phyloP scores from a whole-genome alignment of 2,888 invertebrate species.

The Apamea epomidion region DNA sequence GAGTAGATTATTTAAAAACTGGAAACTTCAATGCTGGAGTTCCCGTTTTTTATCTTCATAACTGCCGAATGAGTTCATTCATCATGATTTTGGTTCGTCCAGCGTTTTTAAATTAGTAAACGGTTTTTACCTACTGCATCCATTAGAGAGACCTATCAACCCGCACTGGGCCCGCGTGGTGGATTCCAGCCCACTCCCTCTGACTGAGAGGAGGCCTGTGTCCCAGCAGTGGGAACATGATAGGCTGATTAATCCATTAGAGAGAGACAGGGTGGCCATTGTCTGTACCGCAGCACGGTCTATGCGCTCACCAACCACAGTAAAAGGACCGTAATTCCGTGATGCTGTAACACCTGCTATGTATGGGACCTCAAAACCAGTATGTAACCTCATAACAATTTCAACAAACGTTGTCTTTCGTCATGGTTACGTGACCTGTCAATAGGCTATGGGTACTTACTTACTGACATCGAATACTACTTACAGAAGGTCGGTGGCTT shows the following conservation, averaged over 20 bases:
- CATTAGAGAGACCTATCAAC: no score
- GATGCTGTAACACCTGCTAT: conserved; percentile 23
- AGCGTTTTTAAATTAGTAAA: neutral
- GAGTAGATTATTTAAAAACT: conserved; percentile 3
- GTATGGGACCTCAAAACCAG: conserved; percentile 20
- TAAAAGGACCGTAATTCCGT: neutral
- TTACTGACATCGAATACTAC: neutral
- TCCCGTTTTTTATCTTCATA: conserved; percentile 10
- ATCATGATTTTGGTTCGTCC: neutral
- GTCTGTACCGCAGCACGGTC: neutral
- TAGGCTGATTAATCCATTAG: no score
- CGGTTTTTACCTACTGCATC: neutral
- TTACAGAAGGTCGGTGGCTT: conserved; percentile 4
- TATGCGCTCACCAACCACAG: conserved; percentile 7
- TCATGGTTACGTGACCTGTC: conserved; percentile 58
- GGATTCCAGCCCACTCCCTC: no score
- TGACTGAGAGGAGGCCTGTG: no score
- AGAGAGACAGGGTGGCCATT: neutral
- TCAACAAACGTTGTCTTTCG: conserved; percentile 54
- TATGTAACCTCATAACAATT: conserved; percentile 42
- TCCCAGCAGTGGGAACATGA: no score
- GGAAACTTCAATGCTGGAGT: neutral
- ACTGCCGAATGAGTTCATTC: neutral
- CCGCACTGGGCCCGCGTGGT: no score
- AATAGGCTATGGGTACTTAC: conserved; percentile 40